Base-by-base conservation (phyloP, 2,888 invertebrate genomes). In the Ceramica pisi region DNA sequence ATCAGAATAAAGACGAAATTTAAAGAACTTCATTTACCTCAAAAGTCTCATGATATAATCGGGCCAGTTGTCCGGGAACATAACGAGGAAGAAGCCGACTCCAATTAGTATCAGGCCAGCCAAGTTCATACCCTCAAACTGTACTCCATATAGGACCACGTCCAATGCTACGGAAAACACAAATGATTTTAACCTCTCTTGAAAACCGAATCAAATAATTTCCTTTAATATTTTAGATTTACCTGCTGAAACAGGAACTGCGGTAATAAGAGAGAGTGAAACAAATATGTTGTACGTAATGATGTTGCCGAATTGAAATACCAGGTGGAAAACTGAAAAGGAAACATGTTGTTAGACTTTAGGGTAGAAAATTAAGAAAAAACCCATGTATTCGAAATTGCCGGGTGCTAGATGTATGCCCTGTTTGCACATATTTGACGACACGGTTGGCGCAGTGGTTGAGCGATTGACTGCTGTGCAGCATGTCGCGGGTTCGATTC, bases 11-110 rank as follows among this genome's bases (percentile, higher is more conserved):
- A 14, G 44, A 19, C 41, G 19, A 9, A 16, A 26, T 73, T 55
- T 16, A 21, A 35, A 31, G n/a, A 55, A 21, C 0, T 19, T 26
- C 48, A 68, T 86, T 81, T 96, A 98, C 98, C 98, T 97, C 87
- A 99, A 96, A 76, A 99, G 96, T 85, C 98, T 97, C 89, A 98
- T 98, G 93, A 99, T 98, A 93, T 99, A 99, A 92, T 99, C 98
- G 0, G 99, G 99, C 99, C 99, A 99, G 96, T 99, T 99, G 93
- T 98, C 98, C 0, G 99, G 99, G 87, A 99, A 98, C 97, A 99
- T 98, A 78, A 99, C 99, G 67, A 99, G 97, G 93, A 98, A 98
- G 96, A 99, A 99, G 66, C 99, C 99, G 68, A 98, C 98, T 0
- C 98, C 97, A 87, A 99, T 99, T 67, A 99, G 96, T 83, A 99